Conservation (phyloP, 2,797 vertebrate species). For the Hemitrygon akajei region DNA sequence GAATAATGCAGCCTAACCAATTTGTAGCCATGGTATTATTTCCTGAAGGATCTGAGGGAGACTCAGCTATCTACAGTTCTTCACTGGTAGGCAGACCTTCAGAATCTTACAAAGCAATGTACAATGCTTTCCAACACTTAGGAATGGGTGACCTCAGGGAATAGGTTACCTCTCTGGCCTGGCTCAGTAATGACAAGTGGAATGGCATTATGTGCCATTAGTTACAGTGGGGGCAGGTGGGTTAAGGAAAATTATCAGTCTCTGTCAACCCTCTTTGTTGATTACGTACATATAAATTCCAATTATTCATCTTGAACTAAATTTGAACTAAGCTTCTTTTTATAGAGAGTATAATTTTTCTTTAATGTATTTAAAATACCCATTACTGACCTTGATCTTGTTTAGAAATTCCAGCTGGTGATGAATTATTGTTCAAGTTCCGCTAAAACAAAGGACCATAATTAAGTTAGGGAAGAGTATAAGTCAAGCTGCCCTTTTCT, state of each 20-base stretch:
- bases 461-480: background rate
- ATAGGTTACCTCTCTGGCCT: background rate
- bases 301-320: background rate
- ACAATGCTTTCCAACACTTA: background rate
- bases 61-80: background rate
- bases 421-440: background rate
- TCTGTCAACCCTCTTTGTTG: background rate
- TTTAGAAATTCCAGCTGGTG: background rate
- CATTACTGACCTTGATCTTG: conserved; percentile 25
- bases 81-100: background rate
- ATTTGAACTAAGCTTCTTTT: background rate
- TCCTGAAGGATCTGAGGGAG: background rate
- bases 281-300: background rate
- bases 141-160: background rate
- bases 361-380: background rate
- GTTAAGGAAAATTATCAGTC: background rate
- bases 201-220: background rate
- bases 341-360: background rate
- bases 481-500: background rate
- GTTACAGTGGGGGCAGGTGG: background rate
- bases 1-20: background rate
- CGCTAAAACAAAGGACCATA: conserved; percentile 17
- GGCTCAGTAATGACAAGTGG: background rate
- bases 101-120: background rate
- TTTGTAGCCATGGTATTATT: background rate